These are phyloP conservation scores for Pyralis farinalis DNA, from an alignment of 2,888 invertebrate species.

Conservation along the genomic window DNA sequence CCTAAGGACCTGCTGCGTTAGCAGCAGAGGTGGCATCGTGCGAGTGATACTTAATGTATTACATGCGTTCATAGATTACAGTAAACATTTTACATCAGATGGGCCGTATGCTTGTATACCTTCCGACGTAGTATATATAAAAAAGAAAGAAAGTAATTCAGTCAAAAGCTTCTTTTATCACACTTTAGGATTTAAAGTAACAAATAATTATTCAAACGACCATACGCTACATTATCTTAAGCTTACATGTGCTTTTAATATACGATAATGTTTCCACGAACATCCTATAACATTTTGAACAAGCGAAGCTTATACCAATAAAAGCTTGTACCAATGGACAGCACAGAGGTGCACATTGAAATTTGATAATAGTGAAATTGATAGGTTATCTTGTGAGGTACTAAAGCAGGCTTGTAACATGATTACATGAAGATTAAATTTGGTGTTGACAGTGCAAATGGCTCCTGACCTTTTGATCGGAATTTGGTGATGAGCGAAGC, in stretches of 20 bases:
- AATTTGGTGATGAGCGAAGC: not conserved
- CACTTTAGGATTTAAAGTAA: too few species aligned
- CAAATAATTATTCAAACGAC: too few species aligned
- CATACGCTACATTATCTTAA: too few species aligned
- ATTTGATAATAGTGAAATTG: conserved; percentile 3
- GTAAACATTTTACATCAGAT: too few species aligned
- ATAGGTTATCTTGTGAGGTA: not conserved
- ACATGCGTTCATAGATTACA: too few species aligned
- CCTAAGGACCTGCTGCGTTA: too few species aligned
- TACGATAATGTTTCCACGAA: not conserved
- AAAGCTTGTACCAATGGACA: not conserved
- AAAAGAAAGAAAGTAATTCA: too few species aligned
- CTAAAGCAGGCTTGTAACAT: conserved; percentile 1
- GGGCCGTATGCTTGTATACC: too few species aligned
- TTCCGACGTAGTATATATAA: too few species aligned
- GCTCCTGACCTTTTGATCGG: conserved; percentile 1
- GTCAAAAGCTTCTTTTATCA: too few species aligned
- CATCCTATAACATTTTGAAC: not conserved
- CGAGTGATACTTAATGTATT: too few species aligned
- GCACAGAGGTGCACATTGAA: conserved; percentile 1
- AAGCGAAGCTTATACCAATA: not conserved
- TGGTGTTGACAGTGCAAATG: conserved; percentile 7
- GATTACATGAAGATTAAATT: conserved; percentile 7
- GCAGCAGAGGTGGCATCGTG: too few species aligned
- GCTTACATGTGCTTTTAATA: not conserved